Evolutionary conservation across 1,140 invertebrate genomes (phyloP).

Genomic region (Diabrotica virgifera): DNA sequence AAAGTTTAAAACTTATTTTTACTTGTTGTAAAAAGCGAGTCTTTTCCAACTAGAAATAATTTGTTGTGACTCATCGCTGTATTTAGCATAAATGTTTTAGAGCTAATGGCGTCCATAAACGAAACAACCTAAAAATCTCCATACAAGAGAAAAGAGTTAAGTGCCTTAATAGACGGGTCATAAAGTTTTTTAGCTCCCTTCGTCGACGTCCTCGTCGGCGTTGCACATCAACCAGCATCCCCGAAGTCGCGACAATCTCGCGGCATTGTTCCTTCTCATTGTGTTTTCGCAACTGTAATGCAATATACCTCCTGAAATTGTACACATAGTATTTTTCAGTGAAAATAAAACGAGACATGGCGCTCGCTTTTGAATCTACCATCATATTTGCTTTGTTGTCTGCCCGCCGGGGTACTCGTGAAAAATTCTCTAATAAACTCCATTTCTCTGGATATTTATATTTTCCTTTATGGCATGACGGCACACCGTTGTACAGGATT

Average conservation of each 20-base stretch:
- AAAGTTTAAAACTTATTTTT: too few relatives aligned
- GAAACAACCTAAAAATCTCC: too few relatives aligned
- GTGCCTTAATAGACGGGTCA: neutral
- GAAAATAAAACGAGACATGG: neutral
- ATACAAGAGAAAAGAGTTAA: neutral
- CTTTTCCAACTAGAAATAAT: too few relatives aligned
- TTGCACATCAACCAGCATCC: neutral
- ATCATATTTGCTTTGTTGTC: constrained; percentile 2
- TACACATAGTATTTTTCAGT: constrained; percentile 1
- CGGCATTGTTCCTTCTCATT: neutral
- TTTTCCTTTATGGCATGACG: neutral
- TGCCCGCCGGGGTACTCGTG: neutral
- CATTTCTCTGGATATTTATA: neutral
- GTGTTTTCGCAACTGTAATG: neutral
- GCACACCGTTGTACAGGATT: neutral
- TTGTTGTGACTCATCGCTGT: too few relatives aligned
- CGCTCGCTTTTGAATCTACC: neutral
- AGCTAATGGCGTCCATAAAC: too few relatives aligned
- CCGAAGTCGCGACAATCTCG: neutral
- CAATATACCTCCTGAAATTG: neutral
- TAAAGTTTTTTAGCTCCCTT: neutral
- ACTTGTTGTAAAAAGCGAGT: too few relatives aligned
- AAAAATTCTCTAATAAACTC: constrained; percentile 1
- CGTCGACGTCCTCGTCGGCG: neutral
- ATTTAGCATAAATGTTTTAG: too few relatives aligned